Base-by-base conservation (phyloP, 2,113 vertebrate species). In the Tamias sibiricus region DNA sequence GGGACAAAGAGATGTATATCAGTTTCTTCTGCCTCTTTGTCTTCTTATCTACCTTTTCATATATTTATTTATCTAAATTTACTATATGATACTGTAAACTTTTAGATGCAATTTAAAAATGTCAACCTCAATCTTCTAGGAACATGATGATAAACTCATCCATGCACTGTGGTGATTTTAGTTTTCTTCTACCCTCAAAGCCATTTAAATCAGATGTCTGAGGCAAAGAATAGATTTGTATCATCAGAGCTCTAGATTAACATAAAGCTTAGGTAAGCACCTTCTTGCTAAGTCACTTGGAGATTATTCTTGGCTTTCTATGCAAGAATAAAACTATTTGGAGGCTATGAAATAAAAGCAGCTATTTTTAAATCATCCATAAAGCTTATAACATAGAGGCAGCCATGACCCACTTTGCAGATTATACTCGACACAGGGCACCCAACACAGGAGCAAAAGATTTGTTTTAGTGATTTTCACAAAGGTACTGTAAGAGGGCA, bases 161-260 rank as follows among this genome's bases (percentile, higher is more conserved):
- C 76, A 35, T 32, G 35, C 2, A 88, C 96, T 47, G 19, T 54
- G 49, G 30, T 79, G 4, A 81, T 12, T 90, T 89, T 35, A 57
- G 47, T 92, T 91, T 96, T 40, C 44, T 87, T 96, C 30, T 66
- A 86, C 19, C 24, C 24, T 95, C 13, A 52, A 16, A 57, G 69
- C 22, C 86, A 94, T 59, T 94, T 79, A 86, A 87, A 72, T 66
- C 20, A 76, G 68, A 93, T 77, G 24, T 93, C 35, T 82, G 62
- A 83, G 75, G 37, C n/a, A 77, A 87, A 97, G n/a, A 87, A 97
- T 5, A 90, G n/a, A 90, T 89, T 68, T 94, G 40, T 59, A 74
- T 74, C 26, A 66, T 32, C 35, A 92, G 59, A n/a, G 6, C 28
- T 62, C 59, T n/a, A n/a, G n/a, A n/a, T n/a, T n/a, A 85, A 89